Evolutionary conservation across 2,888 invertebrate species (phyloP), one percentile per base, ranked within the genome.

Genomic region (Sphaerophoria taeniata): DNA sequence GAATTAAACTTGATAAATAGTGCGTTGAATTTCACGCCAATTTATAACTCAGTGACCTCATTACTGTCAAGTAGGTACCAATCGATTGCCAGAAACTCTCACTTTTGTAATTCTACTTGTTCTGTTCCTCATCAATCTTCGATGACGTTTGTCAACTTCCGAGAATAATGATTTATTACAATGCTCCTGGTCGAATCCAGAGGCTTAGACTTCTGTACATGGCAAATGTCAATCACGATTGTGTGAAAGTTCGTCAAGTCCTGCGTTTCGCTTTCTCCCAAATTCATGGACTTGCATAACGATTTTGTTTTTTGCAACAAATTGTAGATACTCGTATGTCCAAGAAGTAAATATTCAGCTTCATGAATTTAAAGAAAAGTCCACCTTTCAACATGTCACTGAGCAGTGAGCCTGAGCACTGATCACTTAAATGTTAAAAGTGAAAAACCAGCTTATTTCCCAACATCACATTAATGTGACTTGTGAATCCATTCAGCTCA

Each of bases 401-500:
- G 33, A 16, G 47, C 24, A 24, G 1, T 24, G 24, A 24, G 24
- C 24, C 24, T 24, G 24, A 24, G 24, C 24, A 24, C 24, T 24
- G 24, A 24, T 24, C 24, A 24, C 24, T 24, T 24, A 24, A 24
- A 24, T 24, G 36, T 36, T 58, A 51, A 51, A 69, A 58, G 67
- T 60, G 43, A 58, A 56, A 39, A 63, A 65, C 65, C 49, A 36
- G 65, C 65, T 63, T 63, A 47, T 63, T 63, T 49, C 11, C 56
- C 70, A 70, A 43, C 76, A 77, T 67, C 55, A 67, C 70, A 78
- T 74, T 67, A 67, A 58, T 65, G 78, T 74, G 55, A 61, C 49
- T 72, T 69, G 70, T 74, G 79, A 74, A 84, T 84, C 79, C 83
- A 84, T 84, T 84, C 71, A 84, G 71, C 61, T 75, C 74, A 67